A percentile compares a stretch with the other conserved stretches of the same genome.
phyloP scores from a whole-genome alignment of 2,888 invertebrate species.

The Pristionchus japonicus region DNA sequence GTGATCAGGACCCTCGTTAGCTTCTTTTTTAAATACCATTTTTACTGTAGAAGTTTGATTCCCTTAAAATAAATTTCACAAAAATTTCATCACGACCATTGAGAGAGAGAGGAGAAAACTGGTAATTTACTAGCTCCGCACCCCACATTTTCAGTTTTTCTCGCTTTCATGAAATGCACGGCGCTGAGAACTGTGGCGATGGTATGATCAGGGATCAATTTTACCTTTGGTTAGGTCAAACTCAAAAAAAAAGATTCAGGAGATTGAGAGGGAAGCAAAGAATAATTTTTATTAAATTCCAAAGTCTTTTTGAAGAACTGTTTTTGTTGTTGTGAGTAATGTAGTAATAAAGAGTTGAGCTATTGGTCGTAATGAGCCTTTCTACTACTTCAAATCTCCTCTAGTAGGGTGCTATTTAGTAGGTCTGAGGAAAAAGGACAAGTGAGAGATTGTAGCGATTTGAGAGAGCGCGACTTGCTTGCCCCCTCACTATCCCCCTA shows the following conservation, averaged over 20 bases:
- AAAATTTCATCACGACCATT: not conserved
- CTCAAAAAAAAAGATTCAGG: not conserved
- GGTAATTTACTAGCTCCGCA: not conserved
- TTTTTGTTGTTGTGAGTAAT: not conserved
- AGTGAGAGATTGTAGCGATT: not conserved
- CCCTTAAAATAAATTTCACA: too few species aligned
- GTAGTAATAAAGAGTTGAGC: too few species aligned
- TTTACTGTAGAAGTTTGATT: too few species aligned
- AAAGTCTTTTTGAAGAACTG: too few species aligned
- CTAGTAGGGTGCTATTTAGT: not conserved
- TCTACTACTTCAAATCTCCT: not conserved
- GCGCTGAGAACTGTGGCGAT: not conserved
- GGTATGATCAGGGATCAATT: not conserved
- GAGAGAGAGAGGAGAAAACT: not conserved
- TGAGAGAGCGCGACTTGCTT: not conserved
- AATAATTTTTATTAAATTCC: too few species aligned
- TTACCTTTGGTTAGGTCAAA: not conserved
- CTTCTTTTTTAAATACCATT: too few species aligned
- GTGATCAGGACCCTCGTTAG: too few species aligned
- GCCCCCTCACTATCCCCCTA: not conserved
- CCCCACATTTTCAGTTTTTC: constrained; percentile 16
- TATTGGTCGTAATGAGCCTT: constrained; percentile 30
- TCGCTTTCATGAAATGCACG: not conserved
- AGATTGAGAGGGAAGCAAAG: not conserved
- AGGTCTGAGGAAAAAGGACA: not conserved